Conservation (phyloP, 2,888 invertebrate species). For the Euzetes globulus region DNA sequence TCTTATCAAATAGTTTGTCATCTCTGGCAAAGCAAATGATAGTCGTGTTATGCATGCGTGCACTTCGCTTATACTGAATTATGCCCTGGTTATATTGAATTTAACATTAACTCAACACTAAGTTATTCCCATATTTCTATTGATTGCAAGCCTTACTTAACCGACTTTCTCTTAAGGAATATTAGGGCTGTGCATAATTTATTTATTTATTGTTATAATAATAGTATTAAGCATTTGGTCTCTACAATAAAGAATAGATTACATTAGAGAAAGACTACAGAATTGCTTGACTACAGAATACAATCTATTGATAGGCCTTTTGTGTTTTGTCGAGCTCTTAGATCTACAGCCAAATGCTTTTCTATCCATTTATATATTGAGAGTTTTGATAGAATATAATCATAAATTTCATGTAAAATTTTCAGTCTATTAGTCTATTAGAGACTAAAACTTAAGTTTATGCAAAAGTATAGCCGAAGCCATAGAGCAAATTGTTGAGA, state of each 20-base stretch:
- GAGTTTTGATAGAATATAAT: constrained; percentile 11
- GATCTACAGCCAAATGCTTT: not conserved
- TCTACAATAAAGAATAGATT: constrained; percentile 24
- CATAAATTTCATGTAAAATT: constrained; percentile 3
- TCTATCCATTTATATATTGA: not conserved
- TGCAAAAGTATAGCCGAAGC: not conserved
- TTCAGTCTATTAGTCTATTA: constrained; percentile 9
- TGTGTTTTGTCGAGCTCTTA: constrained; percentile 18
- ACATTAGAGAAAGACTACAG: not conserved
- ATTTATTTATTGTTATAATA: constrained; percentile 29
- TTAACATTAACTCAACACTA: constrained; percentile 23
- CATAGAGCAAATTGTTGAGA: constrained; percentile 15
- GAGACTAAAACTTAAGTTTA: not conserved
- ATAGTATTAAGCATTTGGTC: constrained; percentile 20
- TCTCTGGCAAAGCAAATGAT: constrained; percentile 28
- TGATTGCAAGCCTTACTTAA: constrained; percentile 30
- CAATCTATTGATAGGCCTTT: not conserved
- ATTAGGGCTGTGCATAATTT: constrained; percentile 26
- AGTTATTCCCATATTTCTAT: constrained; percentile 25
- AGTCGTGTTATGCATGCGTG: constrained; percentile 24
- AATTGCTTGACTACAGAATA: too few species aligned
- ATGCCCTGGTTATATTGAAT: not conserved
- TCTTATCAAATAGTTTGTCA: constrained; percentile 31
- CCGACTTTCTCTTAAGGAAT: constrained; percentile 29
- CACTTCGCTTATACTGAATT: not conserved